Percentiles rank a stretch among this genome's conserved stretches.
phyloP scores from a whole-genome alignment of 64 coral and sea anemone species.

The Actinia tenebrosa region DNA sequence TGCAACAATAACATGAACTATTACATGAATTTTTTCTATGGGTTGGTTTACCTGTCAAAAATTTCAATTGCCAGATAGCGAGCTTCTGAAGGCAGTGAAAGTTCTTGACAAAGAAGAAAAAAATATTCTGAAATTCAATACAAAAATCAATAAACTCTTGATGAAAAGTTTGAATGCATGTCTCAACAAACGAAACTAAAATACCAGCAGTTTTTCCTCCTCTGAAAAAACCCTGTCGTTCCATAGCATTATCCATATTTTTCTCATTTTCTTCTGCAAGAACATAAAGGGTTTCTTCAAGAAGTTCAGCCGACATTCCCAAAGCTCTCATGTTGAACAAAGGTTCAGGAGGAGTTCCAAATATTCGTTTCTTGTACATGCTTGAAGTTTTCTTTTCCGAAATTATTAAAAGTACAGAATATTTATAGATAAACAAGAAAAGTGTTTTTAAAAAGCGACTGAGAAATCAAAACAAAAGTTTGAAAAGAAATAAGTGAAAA shows the following conservation, averaged over 20 bases:
- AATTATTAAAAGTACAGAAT: background rate
- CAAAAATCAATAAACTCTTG: background rate
- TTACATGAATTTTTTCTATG: no score
- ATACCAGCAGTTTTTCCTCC: slow-evolving; percentile 85
- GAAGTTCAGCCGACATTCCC: slow-evolving; percentile 76
- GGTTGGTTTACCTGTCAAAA: slow-evolving; percentile 79
- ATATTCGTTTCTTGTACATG: slow-evolving; percentile 86
- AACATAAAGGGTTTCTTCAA: slow-evolving; percentile 90
- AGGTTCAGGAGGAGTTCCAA: slow-evolving; percentile 96
- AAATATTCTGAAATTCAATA: slow-evolving; percentile 71
- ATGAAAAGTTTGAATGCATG: no score
- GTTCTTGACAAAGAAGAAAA: slow-evolving; percentile 81
- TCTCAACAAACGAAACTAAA: background rate
- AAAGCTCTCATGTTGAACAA: slow-evolving; percentile 84
- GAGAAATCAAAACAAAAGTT: background rate
- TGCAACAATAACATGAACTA: background rate
- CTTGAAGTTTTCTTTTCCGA: background rate
- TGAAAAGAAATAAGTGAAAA: background rate
- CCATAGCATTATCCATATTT: slow-evolving; percentile 79
- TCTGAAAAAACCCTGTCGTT: slow-evolving; percentile 82
- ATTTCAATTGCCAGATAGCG: slow-evolving; percentile 89
- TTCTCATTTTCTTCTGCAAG: slow-evolving; percentile 95
- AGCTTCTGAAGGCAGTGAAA: slow-evolving; percentile 67
- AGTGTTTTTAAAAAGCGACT: background rate
- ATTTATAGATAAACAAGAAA: background rate